Base-by-base conservation (phyloP, 2,113 vertebrate species). In the Indri indri region DNA sequence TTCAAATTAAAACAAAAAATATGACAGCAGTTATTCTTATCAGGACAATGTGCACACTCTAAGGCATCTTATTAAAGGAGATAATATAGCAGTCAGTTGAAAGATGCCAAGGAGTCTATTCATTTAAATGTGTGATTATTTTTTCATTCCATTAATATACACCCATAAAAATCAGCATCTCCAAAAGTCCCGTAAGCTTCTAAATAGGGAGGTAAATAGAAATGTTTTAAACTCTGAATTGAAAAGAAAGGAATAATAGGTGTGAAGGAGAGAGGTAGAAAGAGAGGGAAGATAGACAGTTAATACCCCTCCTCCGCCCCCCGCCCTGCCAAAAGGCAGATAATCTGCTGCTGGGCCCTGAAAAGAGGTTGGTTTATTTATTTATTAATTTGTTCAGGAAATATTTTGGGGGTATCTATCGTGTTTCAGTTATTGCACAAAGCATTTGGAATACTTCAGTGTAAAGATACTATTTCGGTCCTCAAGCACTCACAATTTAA, bases 1-100 rank as follows among this genome's bases (percentile, higher is more conserved):
- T 93, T 97, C 83, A 97, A 90, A 97, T 92, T 97, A 94, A 97
- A 96, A 97, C 84, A 94, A 95, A 96, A 97, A 96, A 91, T 96
- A 95, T 93, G 94, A 94, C 27, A 87, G 52, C 90, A 96, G 87
- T 93, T 95, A 81, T 96, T 97, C 66, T 96, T 97, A 87, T 95
- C 66, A 95, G 95, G 52, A 95, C 97, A 98, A 97, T 90, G 86
- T 95, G 88, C 52, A 92, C 76, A 96, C 20, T 71, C 81, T 94
- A 94, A 90, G 74, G 57, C 52, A 47, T 93, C 0, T 94, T 98
- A 92, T 94, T 97, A 91, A 83, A 79, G 71, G 71, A 97, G 74
- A 79, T 96, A 97, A 95, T 57, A 86, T 4, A 86, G 27, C 23
- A 90, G 47, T 80, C 65, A 97, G 82, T 90, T 88, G 40, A 91